Conservation (phyloP, 2,888 invertebrate species). For the Dynastes grantii region DNA sequence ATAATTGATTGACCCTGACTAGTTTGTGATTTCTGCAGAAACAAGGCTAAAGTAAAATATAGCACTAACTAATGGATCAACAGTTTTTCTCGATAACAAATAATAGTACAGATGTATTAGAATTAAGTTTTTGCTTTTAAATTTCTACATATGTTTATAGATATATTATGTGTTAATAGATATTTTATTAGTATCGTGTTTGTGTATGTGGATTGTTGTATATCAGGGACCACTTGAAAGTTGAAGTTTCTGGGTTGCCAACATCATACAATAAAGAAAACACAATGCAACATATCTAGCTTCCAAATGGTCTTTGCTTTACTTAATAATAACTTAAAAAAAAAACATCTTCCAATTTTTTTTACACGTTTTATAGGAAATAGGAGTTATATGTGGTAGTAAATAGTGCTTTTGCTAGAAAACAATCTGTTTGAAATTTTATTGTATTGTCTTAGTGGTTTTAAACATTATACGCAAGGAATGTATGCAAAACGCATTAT, state of each 20-base stretch:
- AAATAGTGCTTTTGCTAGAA: conserved; percentile 15
- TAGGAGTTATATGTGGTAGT: conserved; percentile 6
- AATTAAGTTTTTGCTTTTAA: not conserved
- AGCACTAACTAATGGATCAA: not conserved
- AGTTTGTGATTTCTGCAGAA: too few relatives aligned
- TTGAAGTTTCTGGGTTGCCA: not conserved
- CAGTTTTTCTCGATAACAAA: conserved; percentile 1
- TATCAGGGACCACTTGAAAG: not conserved
- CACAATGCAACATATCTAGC: not conserved
- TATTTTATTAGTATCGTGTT: not conserved
- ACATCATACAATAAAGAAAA: not conserved
- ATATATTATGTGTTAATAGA: not conserved
- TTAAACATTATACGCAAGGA: not conserved
- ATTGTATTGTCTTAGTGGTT: not conserved
- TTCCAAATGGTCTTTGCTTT: not conserved
- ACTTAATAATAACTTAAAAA: not conserved
- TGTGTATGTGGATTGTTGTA: not conserved
- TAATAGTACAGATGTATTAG: conserved; percentile 7
- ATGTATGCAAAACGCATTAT: too few relatives aligned
- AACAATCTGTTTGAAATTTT: not conserved
- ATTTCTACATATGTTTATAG: not conserved
- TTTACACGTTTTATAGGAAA: too few relatives aligned
- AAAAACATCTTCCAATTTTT: not conserved
- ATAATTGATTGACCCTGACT: too few relatives aligned
- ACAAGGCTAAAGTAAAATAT: too few relatives aligned